phyloP scores from a whole-genome alignment of 1,140 invertebrate genomes.

The Aphelinus atriplicis region DNA sequence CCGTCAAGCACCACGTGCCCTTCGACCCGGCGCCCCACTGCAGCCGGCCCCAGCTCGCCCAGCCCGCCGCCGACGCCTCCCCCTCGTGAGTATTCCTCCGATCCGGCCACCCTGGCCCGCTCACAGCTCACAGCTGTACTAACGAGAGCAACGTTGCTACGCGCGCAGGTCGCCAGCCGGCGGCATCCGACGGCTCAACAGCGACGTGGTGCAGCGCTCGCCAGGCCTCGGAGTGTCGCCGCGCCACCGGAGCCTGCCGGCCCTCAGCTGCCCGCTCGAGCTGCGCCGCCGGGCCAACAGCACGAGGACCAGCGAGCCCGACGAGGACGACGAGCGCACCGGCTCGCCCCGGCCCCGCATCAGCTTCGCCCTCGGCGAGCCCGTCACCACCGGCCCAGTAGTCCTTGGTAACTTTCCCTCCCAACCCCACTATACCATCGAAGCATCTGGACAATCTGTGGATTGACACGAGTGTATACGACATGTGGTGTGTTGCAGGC shows the following conservation, averaged over 20 bases:
- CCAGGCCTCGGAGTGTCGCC: conserved; percentile 53
- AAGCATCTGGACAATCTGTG: not conserved
- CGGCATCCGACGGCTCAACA: conserved; percentile 59
- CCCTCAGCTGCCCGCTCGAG: conserved; percentile 45
- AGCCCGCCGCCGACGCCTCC: conserved; percentile 7
- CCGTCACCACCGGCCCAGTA: conserved; percentile 65
- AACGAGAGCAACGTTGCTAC: too few species aligned
- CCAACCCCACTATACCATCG: too few species aligned
- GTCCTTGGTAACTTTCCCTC: too few species aligned
- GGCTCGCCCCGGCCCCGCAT: conserved; percentile 65
- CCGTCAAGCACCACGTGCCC: conserved; percentile 79
- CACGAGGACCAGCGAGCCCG: conserved; percentile 35
- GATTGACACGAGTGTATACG: not conserved
- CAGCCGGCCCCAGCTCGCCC: conserved; percentile 34
- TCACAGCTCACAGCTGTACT: too few species aligned
- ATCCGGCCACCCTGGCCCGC: not conserved
- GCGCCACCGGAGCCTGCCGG: conserved; percentile 61
- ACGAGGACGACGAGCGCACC: not conserved
- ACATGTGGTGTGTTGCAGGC: conserved; percentile 30
- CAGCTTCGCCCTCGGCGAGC: conserved; percentile 75
- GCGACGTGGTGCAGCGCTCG: conserved; percentile 54
- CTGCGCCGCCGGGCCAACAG: conserved; percentile 24
- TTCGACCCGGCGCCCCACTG: conserved; percentile 70
- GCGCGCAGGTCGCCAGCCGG: conserved; percentile 28
- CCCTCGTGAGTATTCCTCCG: conserved; percentile 40